Conservation (phyloP, 2,113 vertebrate genomes). For the Ciconia boyciana region DNA sequence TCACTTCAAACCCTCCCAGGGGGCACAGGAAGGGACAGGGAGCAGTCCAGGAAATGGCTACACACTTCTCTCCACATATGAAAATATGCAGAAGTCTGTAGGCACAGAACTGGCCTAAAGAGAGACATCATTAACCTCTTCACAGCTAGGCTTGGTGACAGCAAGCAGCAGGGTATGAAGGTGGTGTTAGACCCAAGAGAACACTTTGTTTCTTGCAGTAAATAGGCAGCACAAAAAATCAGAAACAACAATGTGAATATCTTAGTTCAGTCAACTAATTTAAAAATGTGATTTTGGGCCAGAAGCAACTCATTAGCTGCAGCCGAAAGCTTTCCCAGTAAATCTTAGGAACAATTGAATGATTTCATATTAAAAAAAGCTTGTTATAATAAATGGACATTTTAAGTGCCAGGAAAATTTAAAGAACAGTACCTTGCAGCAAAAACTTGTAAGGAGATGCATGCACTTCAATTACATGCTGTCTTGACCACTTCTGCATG, state of each 20-base stretch:
- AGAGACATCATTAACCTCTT: neutral
- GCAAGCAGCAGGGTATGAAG: neutral
- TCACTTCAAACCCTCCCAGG: neutral
- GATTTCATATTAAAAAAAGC: neutral
- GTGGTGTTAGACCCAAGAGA: neutral
- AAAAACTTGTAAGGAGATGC: neutral
- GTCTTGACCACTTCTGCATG: neutral
- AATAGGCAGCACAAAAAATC: neutral
- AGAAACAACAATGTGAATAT: neutral
- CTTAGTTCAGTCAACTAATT: neutral
- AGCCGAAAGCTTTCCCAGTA: neutral
- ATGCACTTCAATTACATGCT: neutral
- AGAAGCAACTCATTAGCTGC: neutral
- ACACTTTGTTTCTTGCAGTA: neutral
- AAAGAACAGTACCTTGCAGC: neutral
- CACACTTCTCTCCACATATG: neutral
- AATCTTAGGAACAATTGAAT: neutral
- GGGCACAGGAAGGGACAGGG: neutral
- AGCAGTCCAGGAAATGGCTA: neutral
- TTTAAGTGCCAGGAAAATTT: neutral
- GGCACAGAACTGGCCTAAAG: neutral
- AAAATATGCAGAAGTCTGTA: neutral
- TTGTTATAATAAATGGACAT: neutral
- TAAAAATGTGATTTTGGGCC: neutral
- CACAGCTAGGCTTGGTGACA: neutral